A percentile compares a stretch with the other conserved stretches of the same genome.
phyloP scores from a whole-genome alignment of 2,888 invertebrate species.

The Eristalis tenax region DNA sequence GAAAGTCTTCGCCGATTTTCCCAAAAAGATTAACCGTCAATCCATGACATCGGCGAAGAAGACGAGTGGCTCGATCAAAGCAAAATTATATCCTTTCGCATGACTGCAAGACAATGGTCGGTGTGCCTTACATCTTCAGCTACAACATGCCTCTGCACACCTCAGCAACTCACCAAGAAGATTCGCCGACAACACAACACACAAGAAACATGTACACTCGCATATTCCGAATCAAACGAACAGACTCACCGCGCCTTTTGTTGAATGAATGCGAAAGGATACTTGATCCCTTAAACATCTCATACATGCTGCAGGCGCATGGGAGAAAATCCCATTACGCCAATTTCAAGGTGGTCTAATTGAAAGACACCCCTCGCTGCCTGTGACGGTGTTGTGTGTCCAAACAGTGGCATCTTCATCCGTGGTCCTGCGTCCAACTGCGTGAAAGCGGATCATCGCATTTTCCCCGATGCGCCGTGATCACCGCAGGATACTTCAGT shows the following conservation, averaged over 20 bases:
- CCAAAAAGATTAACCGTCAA: slow-evolving; percentile 50
- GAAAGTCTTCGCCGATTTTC: slow-evolving; percentile 27
- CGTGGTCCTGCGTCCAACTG: slow-evolving; percentile 34
- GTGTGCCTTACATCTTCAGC: slow-evolving; percentile 34
- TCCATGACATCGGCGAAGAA: slow-evolving; percentile 32
- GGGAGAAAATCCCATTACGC: slow-evolving; percentile 62
- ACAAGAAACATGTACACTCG: background rate
- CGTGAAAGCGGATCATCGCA: slow-evolving; percentile 52
- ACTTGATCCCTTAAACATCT: slow-evolving; percentile 64
- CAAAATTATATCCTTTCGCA: slow-evolving; percentile 43
- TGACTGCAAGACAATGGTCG: slow-evolving; percentile 17
- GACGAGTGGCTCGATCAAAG: background rate
- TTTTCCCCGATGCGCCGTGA: slow-evolving; percentile 22
- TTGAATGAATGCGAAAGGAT: slow-evolving; percentile 54
- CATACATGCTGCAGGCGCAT: slow-evolving; percentile 36
- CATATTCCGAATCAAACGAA: slow-evolving; percentile 36
- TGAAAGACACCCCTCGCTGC: slow-evolving; percentile 30
- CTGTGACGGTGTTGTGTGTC: slow-evolving; percentile 31
- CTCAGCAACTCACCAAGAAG: slow-evolving; percentile 12
- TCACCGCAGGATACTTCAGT: slow-evolving; percentile 56
- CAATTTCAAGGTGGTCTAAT: slow-evolving; percentile 69
- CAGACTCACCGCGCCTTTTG: slow-evolving; percentile 44
- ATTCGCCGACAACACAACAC: slow-evolving; percentile 2
- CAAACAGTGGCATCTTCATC: slow-evolving; percentile 61
- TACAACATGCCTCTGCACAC: slow-evolving; percentile 39